phyloP scores from a whole-genome alignment of 2,888 invertebrate species.

The Frankliniella intonsa region DNA sequence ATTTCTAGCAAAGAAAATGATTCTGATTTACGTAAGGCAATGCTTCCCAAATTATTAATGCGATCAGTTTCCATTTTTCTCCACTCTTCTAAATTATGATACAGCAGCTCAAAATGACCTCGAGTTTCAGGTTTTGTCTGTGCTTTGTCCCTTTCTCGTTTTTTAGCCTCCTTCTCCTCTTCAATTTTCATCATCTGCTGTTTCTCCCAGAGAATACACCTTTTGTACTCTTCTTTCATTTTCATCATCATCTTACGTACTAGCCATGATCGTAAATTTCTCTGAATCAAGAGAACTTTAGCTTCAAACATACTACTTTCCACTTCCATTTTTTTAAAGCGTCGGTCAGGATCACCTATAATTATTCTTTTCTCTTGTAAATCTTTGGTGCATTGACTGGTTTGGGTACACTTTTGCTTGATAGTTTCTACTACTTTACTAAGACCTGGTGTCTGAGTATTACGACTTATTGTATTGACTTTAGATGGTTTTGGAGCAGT shows the following conservation, averaged over 20 bases:
- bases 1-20: slow-evolving; percentile 66
- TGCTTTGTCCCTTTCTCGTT: slow-evolving; percentile 33
- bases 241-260: slow-evolving; percentile 23
- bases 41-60: slow-evolving; percentile 60
- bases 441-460: slow-evolving; percentile 62
- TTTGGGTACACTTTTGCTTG: slow-evolving; percentile 50
- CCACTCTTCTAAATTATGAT: slow-evolving; percentile 65
- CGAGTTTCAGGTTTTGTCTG: slow-evolving; percentile 63
- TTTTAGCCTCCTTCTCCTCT: slow-evolving; percentile 32
- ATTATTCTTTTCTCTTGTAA: background rate
- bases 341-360: background rate
- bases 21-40: slow-evolving; percentile 65
- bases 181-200: slow-evolving; percentile 32
- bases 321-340: background rate
- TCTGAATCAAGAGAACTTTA: slow-evolving; percentile 33
- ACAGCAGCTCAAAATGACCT: slow-evolving; percentile 70
- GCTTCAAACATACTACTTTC: slow-evolving; percentile 24
- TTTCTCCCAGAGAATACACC: slow-evolving; percentile 25
- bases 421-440: background rate
- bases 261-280: slow-evolving; percentile 31
- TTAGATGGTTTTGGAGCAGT: slow-evolving; percentile 55
- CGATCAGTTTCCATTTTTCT: slow-evolving; percentile 59
- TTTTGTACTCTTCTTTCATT: slow-evolving; percentile 15
- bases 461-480: slow-evolving; percentile 44
- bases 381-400: slow-evolving; percentile 37